Evolutionary conservation across 1,140 invertebrate species (phyloP).

Genomic region (Drosophila quadrilineata): DNA sequence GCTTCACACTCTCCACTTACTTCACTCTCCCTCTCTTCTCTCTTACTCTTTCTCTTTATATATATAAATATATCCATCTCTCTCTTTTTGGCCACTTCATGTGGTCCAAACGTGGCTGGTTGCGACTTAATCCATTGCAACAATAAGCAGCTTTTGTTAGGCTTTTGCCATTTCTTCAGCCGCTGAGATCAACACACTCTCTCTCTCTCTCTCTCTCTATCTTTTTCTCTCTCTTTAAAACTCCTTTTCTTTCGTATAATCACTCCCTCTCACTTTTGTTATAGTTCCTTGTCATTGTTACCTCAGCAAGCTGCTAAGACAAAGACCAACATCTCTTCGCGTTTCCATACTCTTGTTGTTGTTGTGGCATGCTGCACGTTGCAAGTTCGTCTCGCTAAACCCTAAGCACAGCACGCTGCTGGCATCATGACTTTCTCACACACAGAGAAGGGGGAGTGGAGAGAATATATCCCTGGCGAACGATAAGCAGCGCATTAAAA

Average conservation of each 20-base stretch:
- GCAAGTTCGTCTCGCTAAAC: slow-evolving; percentile 24
- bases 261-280: neutral
- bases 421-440: slow-evolving; percentile 32
- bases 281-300: slow-evolving; percentile 29
- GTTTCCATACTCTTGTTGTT: slow-evolving; percentile 8
- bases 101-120: slow-evolving; percentile 15
- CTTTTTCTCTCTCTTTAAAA: slow-evolving; percentile 1
- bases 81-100: neutral
- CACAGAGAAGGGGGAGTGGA: no score
- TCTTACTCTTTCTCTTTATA: neutral
- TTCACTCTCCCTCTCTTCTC: neutral
- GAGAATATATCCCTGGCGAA: slow-evolving; percentile 19
- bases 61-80: neutral
- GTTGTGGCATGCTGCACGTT: slow-evolving; percentile 4
- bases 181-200: no score
- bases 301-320: slow-evolving; percentile 42
- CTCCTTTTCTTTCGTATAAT: slow-evolving; percentile 23
- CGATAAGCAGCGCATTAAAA: slow-evolving; percentile 40
- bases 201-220: slow-evolving; percentile 6
- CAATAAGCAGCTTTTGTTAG: slow-evolving; percentile 50
- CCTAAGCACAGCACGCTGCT: slow-evolving; percentile 20
- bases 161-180: slow-evolving; percentile 22
- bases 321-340: slow-evolving; percentile 36
- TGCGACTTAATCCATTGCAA: slow-evolving; percentile 46
- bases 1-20: neutral